Evolutionary conservation across 2,113 vertebrate species (phyloP), one percentile per base, ranked within the genome.

Genomic region (Trematocara marginatum): DNA sequence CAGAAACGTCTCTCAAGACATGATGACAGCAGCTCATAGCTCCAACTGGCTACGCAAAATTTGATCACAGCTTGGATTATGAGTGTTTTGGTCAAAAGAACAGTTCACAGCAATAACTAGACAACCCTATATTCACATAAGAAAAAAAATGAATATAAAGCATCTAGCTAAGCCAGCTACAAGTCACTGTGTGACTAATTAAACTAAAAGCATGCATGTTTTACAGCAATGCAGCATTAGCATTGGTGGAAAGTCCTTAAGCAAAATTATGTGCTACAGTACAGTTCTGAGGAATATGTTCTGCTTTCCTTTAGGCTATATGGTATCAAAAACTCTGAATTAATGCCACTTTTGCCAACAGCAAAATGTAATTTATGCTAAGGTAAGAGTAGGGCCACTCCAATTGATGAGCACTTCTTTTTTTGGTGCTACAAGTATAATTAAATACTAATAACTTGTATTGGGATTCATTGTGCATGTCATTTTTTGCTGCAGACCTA

Each of bases 1-100:
- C 64, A 80, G 81, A 52, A 88, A 86, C 81, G 52, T 83, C 51
- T 56, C 76, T 79, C 38, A 85, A 88, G 86, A 88, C 42, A 45
- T 8, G 76, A 83, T 42, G 78, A 85, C 78, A 74, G 81, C 74
- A 80, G 71, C 80, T 85, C 78, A n/a, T 61, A 80, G 69, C 71
- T 79, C 59, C 59, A 74, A 79, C 29, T 18, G 71, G 59, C 10
- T 15, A 18, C 6, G 8, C 2, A 5, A 57, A 66, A 2, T 69
- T 69, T 69, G n/a, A 35, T 78, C 42, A 4, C 42, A 26, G 9
- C 1, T 29, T 26, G 20, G 34, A 20, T 31, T 69, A 53, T 23
- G 64, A 16, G 47, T 56, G 49, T 45, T 64, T 54, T 78, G 12
- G 12, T 51, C 10, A 82, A 53, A 45, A 31, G 51, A 66, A 56